Evolutionary conservation across 2,797 vertebrate genomes (phyloP).

Genomic region (Gymnoscopelus microlampas): DNA sequence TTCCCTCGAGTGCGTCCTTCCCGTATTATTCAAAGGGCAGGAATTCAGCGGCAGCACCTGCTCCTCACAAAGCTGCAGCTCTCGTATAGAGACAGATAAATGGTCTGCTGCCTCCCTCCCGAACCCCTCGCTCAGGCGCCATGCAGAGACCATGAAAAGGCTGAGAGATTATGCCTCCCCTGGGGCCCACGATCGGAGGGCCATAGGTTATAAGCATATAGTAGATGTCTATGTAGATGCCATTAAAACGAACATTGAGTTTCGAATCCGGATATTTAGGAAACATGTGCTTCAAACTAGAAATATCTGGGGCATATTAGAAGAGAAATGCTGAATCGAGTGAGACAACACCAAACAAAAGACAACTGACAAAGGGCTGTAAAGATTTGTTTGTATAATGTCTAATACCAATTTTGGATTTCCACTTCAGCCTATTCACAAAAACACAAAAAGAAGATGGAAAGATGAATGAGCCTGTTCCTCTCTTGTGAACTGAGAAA

Average conservation of each 20-base stretch:
- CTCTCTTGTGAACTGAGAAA: conserved; percentile 49
- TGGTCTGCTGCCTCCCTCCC: conserved; percentile 38
- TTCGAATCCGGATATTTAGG: conserved; percentile 36
- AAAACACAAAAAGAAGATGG: conserved; percentile 16
- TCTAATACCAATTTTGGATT: background rate
- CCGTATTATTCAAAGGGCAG: conserved; percentile 46
- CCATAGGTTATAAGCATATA: conserved; percentile 44
- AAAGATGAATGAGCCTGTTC: conserved; percentile 39
- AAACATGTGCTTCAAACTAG: conserved; percentile 25
- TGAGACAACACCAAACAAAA: background rate
- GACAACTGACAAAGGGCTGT: background rate
- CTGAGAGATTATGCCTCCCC: conserved; percentile 62
- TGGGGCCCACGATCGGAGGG: conserved; percentile 46
- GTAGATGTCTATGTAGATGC: conserved; percentile 34
- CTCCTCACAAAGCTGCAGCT: conserved; percentile 59
- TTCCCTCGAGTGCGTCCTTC: conserved; percentile 58
- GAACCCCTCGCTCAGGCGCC: conserved; percentile 40
- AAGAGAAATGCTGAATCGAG: conserved; percentile 22
- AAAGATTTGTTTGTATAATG: too few species aligned
- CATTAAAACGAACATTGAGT: conserved; percentile 40
- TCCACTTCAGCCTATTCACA: conserved; percentile 18
- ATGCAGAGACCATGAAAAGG: conserved; percentile 67
- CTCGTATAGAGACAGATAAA: conserved; percentile 60
- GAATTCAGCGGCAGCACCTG: conserved; percentile 60
- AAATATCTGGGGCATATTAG: conserved; percentile 20